phyloP scores from a whole-genome alignment of 2,113 vertebrate species.

The Hippolais icterina region DNA sequence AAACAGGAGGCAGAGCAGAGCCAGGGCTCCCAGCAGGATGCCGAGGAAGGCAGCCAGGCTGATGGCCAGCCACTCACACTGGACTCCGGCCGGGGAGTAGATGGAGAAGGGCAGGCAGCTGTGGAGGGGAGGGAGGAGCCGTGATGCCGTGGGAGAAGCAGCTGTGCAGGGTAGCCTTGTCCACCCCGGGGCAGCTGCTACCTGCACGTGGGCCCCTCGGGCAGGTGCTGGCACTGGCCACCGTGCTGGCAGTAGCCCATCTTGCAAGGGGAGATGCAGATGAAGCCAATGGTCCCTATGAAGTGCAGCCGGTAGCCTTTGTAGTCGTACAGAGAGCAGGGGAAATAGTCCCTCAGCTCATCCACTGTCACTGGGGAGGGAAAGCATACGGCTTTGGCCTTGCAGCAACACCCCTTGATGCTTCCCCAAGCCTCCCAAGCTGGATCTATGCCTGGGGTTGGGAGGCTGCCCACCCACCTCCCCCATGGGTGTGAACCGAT shows the following conservation, averaged over 20 bases:
- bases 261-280: slow-evolving; percentile 58
- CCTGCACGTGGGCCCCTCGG: slow-evolving; percentile 18
- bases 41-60: slow-evolving; percentile 49
- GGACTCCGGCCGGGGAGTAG: not conserved
- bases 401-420: not conserved
- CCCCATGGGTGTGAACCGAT: accelerated
- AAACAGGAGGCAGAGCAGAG: slow-evolving; percentile 39
- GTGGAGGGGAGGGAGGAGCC: not conserved
- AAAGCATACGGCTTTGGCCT: accelerated
- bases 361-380: slow-evolving; percentile 14
- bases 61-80: slow-evolving; percentile 56
- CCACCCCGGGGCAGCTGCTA: not conserved
- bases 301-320: slow-evolving; percentile 37
- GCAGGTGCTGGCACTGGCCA: slow-evolving; percentile 7
- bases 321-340: not conserved
- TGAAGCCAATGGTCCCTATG: accelerated
- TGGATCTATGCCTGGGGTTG: not conserved
- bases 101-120: slow-evolving; percentile 52
- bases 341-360: slow-evolving; percentile 27
- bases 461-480: accelerated
- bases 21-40: slow-evolving; percentile 68
- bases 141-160: accelerated
- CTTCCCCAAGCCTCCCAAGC: not conserved
- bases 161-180: accelerated
- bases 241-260: slow-evolving; percentile 26